Evolutionary conservation across 2,888 invertebrate species (phyloP), one percentile per base, ranked within the genome.

Genomic region (Aspidiotus rigidus): DNA sequence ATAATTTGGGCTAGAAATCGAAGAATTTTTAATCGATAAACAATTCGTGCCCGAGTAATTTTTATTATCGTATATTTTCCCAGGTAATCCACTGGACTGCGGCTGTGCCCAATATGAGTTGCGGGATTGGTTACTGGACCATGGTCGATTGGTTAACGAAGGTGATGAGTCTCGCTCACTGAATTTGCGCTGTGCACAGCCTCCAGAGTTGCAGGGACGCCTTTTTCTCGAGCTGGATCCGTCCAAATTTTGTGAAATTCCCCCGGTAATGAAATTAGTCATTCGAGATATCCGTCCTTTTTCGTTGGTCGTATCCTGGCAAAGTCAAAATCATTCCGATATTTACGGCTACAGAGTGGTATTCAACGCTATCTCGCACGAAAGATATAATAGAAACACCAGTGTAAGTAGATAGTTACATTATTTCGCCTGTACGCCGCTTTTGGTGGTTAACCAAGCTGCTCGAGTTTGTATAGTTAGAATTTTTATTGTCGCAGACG

Each of bases 111-210:
- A 92, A 71, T 89, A 92, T 79, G 90, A 91, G 77, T 83, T 93
- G 62, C 93, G 94, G 90, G 89, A 88, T 80, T 95, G 93, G 94
- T 83, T 94, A 77, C 83, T 90, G 76, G 89, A 91, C 78, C 90
- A 95, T 80, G 85, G 87, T 76, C 91, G 92, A 80, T 82, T 88
- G 70, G 81, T 59, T 71, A 8, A 16, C 41, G 62, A 49, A 16
- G 63, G 63, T 9, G 60, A 57, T 44, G 74, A 73, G 53, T 55
- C 39, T 40, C 62, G 62, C 40, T 67, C 61, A 1, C 10, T 62
- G 28, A 72, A 77, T 72, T 82, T 91, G 74, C 84, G 86, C 73
- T 93, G 93, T 79, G 89, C 90, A 78, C 87, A 89, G 75, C 93
- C 93, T 0, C 86, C 88, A 72, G 88, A 89, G 78, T 82, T 92